Conservation (phyloP, 2,113 vertebrate genomes). For the Hippocampus guttulatus region DNA sequence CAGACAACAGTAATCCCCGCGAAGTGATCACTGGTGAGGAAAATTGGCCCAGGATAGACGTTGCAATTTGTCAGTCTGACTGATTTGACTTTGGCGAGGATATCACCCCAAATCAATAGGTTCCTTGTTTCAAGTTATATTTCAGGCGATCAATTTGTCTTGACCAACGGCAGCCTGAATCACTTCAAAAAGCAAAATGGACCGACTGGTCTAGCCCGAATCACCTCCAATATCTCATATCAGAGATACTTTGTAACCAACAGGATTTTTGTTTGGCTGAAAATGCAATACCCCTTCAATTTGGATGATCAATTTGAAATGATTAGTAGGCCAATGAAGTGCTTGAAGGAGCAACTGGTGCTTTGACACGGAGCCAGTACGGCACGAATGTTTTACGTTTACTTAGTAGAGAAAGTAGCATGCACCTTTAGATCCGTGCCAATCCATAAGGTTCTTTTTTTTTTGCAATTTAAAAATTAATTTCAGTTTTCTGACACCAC, state of each 20-base stretch:
- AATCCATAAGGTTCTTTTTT: neutral
- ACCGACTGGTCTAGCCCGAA: neutral
- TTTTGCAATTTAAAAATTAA: neutral
- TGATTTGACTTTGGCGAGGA: neutral
- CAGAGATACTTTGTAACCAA: neutral
- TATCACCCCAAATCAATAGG: neutral
- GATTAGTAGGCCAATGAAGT: neutral
- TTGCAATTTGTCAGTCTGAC: neutral
- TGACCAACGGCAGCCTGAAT: neutral
- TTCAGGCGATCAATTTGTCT: neutral
- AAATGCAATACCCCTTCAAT: neutral
- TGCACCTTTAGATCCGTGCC: neutral
- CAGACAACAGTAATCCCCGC: neutral
- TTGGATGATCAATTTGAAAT: neutral
- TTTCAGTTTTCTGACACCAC: neutral
- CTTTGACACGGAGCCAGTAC: too few relatives aligned
- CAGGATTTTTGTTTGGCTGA: neutral
- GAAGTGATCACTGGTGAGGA: conserved; percentile 1
- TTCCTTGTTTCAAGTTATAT: neutral
- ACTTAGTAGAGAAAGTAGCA: neutral
- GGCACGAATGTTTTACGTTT: neutral
- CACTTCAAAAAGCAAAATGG: too few relatives aligned
- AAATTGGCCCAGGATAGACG: neutral
- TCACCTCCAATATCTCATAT: neutral
- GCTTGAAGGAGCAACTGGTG: neutral